Percentiles rank a stretch among this genome's conserved stretches.
Conservation (phyloP, 2,113 vertebrate genomes). For the Marcusenius ussheri region DNA sequence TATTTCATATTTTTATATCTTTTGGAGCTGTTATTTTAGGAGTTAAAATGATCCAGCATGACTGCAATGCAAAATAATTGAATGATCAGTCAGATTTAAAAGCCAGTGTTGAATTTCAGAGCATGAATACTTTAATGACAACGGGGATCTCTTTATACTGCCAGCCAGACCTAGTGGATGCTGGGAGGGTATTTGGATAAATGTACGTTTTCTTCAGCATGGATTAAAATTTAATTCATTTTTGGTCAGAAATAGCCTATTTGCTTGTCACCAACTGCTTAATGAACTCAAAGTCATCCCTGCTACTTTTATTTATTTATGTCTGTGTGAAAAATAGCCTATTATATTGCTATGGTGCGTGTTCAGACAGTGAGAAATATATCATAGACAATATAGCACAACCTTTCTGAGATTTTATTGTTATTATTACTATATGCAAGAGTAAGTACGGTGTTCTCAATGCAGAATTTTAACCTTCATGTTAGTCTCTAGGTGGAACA, state of each 20-base stretch:
- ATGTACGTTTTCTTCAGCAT: neutral
- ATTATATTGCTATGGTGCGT: neutral
- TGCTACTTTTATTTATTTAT: conserved; percentile 3
- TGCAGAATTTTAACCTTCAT: neutral
- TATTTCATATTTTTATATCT: neutral
- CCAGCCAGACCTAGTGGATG: neutral
- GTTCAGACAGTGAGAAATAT: neutral
- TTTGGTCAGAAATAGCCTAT: conserved; percentile 9
- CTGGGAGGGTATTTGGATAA: neutral
- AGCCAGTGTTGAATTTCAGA: neutral
- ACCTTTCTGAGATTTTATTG: neutral
- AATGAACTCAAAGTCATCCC: conserved; percentile 14
- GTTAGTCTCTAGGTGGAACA: neutral
- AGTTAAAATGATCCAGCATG: neutral
- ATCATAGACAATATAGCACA: neutral
- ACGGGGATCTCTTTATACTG: neutral
- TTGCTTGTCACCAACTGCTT: conserved; percentile 12
- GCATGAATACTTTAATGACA: conserved; percentile 12
- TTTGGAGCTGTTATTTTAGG: conserved; percentile 2
- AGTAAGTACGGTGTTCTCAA: neutral
- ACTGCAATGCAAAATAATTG: conserved; percentile 12
- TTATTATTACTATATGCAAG: neutral
- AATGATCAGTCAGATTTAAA: conserved; percentile 11
- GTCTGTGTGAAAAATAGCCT: neutral
- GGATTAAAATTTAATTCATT: conserved; percentile 11